Conservation (phyloP, 2,113 vertebrate genomes). For the Myiagra hebetior region DNA sequence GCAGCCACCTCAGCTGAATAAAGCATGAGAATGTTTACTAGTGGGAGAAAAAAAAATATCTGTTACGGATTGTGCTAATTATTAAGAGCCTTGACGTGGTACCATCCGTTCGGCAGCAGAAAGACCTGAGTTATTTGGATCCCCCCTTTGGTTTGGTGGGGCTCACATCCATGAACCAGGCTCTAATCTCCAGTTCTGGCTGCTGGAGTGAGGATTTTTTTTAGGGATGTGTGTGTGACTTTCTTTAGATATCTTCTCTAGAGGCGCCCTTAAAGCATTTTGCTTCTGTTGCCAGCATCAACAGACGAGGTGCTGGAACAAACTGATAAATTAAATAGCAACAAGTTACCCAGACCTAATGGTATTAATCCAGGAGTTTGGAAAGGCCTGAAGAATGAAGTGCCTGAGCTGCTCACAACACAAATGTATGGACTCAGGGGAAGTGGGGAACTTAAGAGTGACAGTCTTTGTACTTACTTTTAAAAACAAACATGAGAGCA, state of each 20-base stretch:
- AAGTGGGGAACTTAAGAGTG: neutral
- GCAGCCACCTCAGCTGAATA: neutral
- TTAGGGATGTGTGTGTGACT: neutral
- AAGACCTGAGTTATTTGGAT: neutral
- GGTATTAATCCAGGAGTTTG: conserved; percentile 50
- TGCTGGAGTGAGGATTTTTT: conserved; percentile 1
- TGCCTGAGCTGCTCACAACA: neutral
- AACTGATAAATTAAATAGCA: conserved; percentile 63
- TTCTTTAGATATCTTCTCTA: conserved; percentile 23
- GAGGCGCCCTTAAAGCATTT: conserved; percentile 39
- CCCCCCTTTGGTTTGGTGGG: neutral
- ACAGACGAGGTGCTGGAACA: conserved; percentile 46
- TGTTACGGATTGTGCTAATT: neutral
- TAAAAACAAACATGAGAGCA: neutral
- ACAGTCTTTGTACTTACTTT: conserved; percentile 22
- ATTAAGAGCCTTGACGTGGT: neutral
- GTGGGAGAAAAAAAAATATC: neutral
- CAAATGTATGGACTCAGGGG: neutral
- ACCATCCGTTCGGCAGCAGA: neutral
- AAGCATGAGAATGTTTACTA: neutral
- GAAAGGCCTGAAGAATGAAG: conserved; percentile 43
- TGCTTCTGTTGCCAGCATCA: conserved; percentile 48
- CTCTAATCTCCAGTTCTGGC: conserved; percentile 20
- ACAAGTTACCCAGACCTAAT: conserved; percentile 39
- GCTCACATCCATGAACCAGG: neutral